Conservation (phyloP, 2,797 vertebrate species). For the Girardinus metallicus region DNA sequence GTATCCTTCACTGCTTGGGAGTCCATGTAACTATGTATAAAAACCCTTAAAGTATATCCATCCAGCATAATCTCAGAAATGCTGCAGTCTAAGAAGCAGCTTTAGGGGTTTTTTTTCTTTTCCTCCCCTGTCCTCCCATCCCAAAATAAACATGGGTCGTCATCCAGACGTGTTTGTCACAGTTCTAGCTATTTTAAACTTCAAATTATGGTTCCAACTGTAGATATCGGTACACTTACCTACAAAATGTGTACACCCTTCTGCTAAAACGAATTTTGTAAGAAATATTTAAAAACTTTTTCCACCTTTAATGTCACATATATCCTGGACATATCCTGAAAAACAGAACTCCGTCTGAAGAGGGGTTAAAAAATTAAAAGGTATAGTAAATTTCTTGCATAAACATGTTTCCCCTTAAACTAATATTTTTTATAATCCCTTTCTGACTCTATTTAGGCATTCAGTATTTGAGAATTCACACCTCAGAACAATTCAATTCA, state of each 20-base stretch:
- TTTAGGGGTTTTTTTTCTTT: not conserved
- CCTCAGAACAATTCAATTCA: not conserved
- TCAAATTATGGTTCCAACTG: not conserved
- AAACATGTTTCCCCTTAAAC: not conserved
- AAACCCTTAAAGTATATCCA: not conserved
- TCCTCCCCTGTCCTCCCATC: not conserved
- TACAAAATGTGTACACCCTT: not conserved
- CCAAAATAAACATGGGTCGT: not conserved
- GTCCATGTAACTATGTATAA: not conserved
- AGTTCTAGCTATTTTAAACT: not conserved
- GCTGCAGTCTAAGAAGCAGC: not conserved
- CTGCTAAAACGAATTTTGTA: not conserved
- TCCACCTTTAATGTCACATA: not conserved
- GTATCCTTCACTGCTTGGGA: not conserved
- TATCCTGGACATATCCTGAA: not conserved
- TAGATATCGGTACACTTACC: not conserved
- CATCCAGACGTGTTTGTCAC: not conserved
- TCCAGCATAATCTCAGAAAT: not conserved
- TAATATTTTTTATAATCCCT: not conserved
- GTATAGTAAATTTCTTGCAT: not conserved
- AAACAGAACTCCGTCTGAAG: not conserved
- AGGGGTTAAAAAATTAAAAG: not conserved
- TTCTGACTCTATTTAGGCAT: not conserved
- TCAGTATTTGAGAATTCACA: not conserved
- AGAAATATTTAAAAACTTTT: not conserved